Evolutionary conservation across 30 jellyfish, hydroid and myxozoan genomes (phyloP).

Genomic region (Cassiopea xamachana): DNA sequence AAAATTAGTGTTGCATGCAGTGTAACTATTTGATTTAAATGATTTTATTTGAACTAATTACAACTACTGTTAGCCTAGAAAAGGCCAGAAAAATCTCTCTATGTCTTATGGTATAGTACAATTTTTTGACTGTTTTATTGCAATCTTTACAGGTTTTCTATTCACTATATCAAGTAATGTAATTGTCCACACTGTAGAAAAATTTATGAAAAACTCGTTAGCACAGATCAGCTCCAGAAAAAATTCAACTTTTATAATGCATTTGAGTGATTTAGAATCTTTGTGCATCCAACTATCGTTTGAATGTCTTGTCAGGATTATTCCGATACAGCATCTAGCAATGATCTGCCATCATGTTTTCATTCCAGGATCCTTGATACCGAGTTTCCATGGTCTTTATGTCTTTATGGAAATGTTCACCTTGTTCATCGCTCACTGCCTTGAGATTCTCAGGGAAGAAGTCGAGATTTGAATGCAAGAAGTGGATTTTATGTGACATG

Average conservation of each 20-base stretch:
- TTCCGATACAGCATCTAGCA: slow-evolving; percentile 25
- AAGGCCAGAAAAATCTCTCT: neutral
- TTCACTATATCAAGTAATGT: slow-evolving; percentile 12
- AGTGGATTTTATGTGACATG: neutral
- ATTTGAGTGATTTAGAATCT: slow-evolving; percentile 20
- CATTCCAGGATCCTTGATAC: slow-evolving; percentile 60
- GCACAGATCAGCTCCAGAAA: slow-evolving; percentile 6
- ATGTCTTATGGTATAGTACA: neutral
- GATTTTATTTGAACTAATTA: neutral
- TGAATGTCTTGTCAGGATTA: slow-evolving; percentile 12
- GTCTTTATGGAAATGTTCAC: slow-evolving; percentile 55
- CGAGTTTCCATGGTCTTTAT: slow-evolving; percentile 37
- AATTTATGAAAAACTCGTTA: slow-evolving; percentile 15
- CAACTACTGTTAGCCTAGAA: neutral
- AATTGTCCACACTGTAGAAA: slow-evolving; percentile 25
- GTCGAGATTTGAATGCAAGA: slow-evolving; percentile 23
- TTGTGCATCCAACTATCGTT: slow-evolving; percentile 21
- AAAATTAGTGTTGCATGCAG: neutral
- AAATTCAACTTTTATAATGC: slow-evolving; percentile 4
- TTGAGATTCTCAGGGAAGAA: slow-evolving; percentile 56
- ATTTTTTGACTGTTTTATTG: neutral
- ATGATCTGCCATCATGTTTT: slow-evolving; percentile 44
- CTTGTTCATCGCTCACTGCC: slow-evolving; percentile 71
- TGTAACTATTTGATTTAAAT: slow-evolving; percentile 2
- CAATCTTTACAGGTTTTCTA: neutral